phyloP scores from a whole-genome alignment of 1,140 invertebrate species.

The Leucophenga varia region DNA sequence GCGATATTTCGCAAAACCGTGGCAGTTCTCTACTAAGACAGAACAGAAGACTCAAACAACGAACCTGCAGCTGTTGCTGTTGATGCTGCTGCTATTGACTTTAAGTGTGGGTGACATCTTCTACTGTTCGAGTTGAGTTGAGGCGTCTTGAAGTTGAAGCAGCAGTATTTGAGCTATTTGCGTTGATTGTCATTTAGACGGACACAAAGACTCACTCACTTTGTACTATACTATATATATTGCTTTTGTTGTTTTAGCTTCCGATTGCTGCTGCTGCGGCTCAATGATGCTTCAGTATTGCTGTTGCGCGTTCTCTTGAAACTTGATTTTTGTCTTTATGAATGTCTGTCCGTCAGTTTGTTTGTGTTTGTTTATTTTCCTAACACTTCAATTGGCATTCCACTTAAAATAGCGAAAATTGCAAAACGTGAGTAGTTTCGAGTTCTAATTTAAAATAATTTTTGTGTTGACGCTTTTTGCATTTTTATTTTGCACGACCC shows the following conservation, averaged over 20 bases:
- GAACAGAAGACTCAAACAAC: slow-evolving; percentile 51
- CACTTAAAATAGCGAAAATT: slow-evolving; percentile 45
- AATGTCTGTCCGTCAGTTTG: slow-evolving; percentile 29
- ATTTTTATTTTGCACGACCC: slow-evolving; percentile 26
- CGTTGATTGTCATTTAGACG: slow-evolving; percentile 44
- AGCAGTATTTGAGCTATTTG: slow-evolving; percentile 44
- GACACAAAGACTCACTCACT: slow-evolving; percentile 12
- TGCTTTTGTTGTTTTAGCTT: slow-evolving; percentile 9
- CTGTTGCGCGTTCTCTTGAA: too few species aligned
- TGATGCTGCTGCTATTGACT: slow-evolving; percentile 17
- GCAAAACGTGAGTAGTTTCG: slow-evolving; percentile 53
- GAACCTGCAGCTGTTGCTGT: slow-evolving; percentile 33
- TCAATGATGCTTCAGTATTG: slow-evolving; percentile 51
- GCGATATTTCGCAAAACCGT: slow-evolving; percentile 43
- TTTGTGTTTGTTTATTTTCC: slow-evolving; percentile 44
- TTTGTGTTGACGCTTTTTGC: slow-evolving; percentile 53
- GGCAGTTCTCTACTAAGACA: slow-evolving; percentile 34
- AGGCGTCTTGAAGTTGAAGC: slow-evolving; percentile 31
- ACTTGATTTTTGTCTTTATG: slow-evolving; percentile 19
- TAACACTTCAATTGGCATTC: slow-evolving; percentile 54
- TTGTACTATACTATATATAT: slow-evolving; percentile 10
- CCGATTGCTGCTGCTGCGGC: slow-evolving; percentile 10
- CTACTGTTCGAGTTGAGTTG: too few species aligned
- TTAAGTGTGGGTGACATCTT: slow-evolving; percentile 53
- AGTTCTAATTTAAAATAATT: slow-evolving; percentile 55